Base-by-base conservation (phyloP, 2,797 vertebrate genomes). In the Sandelia bainsii region DNA sequence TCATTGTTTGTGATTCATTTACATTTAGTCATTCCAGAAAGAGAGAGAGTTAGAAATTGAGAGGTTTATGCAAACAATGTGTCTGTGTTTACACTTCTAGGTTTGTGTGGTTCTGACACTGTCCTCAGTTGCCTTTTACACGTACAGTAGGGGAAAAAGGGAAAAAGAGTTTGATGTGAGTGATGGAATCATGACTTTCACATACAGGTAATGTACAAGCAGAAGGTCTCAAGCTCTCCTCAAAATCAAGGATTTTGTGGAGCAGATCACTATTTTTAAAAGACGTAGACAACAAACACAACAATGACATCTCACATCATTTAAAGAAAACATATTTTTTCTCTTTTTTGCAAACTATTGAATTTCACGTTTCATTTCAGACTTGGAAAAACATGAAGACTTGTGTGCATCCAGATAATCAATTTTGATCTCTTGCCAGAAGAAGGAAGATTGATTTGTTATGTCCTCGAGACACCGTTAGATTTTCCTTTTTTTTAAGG, bases 371-470 rank as follows among this genome's bases (percentile, higher is more conserved):
- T 79, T 54, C 84, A 68, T 84, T 85, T 83, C 75, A 89, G 63
- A 72, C 72, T 65, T 56, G 29, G 53, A 79, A 68, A 80, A 82
- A 84, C 67, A 69, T 29, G 20, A 72, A 65, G 62, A 72, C 69
- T 50, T 50, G 75, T 54, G 70, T 39, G 77, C 79, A 70, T 88
- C 81, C 72, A 77, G 62, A 81, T 83, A 87, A 89, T 89, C 80
- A 66, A 85, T 86, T 74, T 53, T 49, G 66, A 86, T 80, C 70
- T 71, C 54, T 80, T 20, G 64, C 78, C 48, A 25, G 73, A 67
- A 81, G 80, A 64, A 72, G 42, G 46, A 51, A 66, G 73, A 90
- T 83, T 85, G 79, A 90, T 89, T 89, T 87, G 82, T 88, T 87
- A 65, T 69, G 72, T 85, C 74, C 84, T 69, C 13, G 62, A 67